Evolutionary conservation across 1,140 invertebrate species (phyloP).

Genomic region (Panagrolaimus sp.): DNA sequence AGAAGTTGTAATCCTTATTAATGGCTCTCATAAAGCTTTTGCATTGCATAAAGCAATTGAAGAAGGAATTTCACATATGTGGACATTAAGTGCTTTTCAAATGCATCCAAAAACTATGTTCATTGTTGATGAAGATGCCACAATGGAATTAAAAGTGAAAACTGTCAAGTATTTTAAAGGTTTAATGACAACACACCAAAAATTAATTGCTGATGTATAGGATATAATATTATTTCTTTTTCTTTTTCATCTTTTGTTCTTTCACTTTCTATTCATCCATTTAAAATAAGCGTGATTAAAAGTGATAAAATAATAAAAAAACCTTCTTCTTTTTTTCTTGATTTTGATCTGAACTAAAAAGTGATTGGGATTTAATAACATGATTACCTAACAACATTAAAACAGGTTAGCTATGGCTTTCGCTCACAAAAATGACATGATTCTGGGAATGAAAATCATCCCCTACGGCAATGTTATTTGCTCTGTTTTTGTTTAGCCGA

Average conservation of each 20-base stretch:
- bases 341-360: too few species aligned
- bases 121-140: slow-evolving; percentile 95
- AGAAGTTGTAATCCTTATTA: slow-evolving; percentile 86
- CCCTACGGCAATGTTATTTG: slow-evolving; percentile 1
- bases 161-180: slow-evolving; percentile 87
- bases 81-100: slow-evolving; percentile 98
- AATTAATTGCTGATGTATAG: slow-evolving; percentile 8
- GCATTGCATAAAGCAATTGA: slow-evolving; percentile 94
- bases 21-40: slow-evolving; percentile 91
- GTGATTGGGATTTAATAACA: not conserved
- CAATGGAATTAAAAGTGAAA: slow-evolving; percentile 88
- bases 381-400: slow-evolving; percentile 15
- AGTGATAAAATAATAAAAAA: too few species aligned
- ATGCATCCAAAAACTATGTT: slow-evolving; percentile 84
- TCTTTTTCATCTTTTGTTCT: not conserved
- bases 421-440: slow-evolving; percentile 10
- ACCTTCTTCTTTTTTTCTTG: too few species aligned
- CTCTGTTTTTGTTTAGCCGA: slow-evolving; percentile 6
- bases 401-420: slow-evolving; percentile 15
- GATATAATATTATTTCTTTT: too few species aligned
- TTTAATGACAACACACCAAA: not conserved
- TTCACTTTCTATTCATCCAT: slow-evolving; percentile 6
- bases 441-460: not conserved
- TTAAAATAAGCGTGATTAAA: too few species aligned
- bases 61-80: slow-evolving; percentile 98